Evolutionary conservation across 2,888 invertebrate genomes (phyloP).

Genomic region (Taphrorychus bicolor): DNA sequence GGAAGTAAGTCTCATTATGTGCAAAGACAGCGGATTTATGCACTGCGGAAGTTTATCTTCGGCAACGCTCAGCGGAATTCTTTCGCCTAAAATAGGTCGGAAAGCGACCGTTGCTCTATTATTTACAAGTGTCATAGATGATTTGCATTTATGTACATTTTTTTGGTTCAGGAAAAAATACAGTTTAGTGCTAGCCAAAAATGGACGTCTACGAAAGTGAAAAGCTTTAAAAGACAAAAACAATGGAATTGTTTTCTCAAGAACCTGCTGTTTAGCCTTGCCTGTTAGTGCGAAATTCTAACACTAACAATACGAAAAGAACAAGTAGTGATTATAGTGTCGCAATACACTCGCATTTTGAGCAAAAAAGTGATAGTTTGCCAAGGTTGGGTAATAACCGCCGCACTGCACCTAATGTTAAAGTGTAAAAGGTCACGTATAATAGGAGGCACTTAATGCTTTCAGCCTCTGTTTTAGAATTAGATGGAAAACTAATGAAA

Average conservation of each 20-base stretch:
- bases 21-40: constrained; percentile 92
- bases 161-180: not conserved
- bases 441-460: too few relatives aligned
- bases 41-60: constrained; percentile 92
- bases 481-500: too few relatives aligned
- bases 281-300: not conserved
- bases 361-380: not conserved
- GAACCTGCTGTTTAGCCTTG: too few relatives aligned
- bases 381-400: too few relatives aligned
- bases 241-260: too few relatives aligned
- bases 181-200: not conserved
- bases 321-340: not conserved
- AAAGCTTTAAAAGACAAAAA: not conserved
- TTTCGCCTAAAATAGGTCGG: constrained; percentile 70
- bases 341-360: not conserved
- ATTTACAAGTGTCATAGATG: not conserved
- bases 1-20: constrained; percentile 92
- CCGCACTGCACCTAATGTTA: too few relatives aligned
- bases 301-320: not conserved
- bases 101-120: not conserved
- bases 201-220: too few relatives aligned
- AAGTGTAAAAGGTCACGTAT: too few relatives aligned
- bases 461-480: too few relatives aligned
- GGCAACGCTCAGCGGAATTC: constrained; percentile 92
- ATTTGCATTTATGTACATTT: not conserved